phyloP scores from a whole-genome alignment of 2,113 vertebrate genomes.

The Sinocyclocheilus grahami region DNA sequence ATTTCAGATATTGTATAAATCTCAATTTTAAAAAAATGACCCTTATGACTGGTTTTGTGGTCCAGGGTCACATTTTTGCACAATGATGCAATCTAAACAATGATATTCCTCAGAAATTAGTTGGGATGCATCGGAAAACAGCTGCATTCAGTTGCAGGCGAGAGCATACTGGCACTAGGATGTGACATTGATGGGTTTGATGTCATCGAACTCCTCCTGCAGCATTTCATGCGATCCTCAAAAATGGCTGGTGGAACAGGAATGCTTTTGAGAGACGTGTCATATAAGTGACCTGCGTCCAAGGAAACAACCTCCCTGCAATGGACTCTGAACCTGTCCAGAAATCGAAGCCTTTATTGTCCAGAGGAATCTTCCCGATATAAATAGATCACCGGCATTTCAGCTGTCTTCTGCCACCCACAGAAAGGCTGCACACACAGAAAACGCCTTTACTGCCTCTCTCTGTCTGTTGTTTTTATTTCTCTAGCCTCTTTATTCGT shows the following conservation, averaged over 20 bases:
- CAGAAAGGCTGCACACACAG: constrained; percentile 66
- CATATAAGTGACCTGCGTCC: constrained; percentile 53
- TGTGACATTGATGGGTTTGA: constrained; percentile 12
- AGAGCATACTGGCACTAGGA: background rate
- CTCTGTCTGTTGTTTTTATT: constrained; percentile 44
- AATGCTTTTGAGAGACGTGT: constrained; percentile 39
- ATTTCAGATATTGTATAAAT: too few relatives aligned
- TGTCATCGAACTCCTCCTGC: constrained; percentile 9
- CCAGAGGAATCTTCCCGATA: constrained; percentile 63
- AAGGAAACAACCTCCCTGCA: constrained; percentile 49
- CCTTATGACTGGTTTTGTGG: too few relatives aligned
- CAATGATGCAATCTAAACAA: background rate
- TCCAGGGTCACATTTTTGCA: background rate
- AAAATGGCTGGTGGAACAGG: constrained; percentile 11
- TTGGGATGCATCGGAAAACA: background rate
- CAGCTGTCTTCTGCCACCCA: constrained; percentile 68
- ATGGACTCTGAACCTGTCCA: constrained; percentile 59
- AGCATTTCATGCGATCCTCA: background rate
- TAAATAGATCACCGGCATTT: constrained; percentile 66
- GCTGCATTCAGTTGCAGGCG: background rate
- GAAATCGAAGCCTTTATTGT: constrained; percentile 54
- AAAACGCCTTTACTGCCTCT: constrained; percentile 68
- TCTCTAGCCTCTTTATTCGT: background rate
- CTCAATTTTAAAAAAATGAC: too few relatives aligned
- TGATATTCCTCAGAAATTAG: background rate